These are phyloP conservation scores for Dioctria rufipes DNA, from an alignment of 2,888 invertebrate genomes.

Conservation along the genomic window DNA sequence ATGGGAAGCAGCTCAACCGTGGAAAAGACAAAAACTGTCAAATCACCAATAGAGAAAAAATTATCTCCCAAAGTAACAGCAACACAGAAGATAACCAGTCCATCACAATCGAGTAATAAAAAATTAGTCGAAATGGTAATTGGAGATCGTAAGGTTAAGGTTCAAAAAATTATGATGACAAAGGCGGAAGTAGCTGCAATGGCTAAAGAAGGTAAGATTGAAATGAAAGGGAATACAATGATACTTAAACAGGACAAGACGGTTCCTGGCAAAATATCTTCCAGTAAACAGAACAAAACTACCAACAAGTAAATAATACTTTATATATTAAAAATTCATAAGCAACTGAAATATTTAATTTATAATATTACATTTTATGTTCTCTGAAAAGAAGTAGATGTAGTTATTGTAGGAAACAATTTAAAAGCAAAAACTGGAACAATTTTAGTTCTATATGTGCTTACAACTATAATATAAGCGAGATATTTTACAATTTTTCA, in stretches of 20 bases:
- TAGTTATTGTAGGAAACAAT: too few relatives aligned
- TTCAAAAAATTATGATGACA: conserved; percentile 79
- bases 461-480: too few relatives aligned
- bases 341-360: too few relatives aligned
- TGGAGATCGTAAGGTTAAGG: conserved; percentile 77
- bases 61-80: neutral
- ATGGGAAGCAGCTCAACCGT: neutral
- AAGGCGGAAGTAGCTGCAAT: conserved; percentile 79
- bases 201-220: conserved; percentile 78
- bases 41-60: neutral
- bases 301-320: conserved; percentile 4
- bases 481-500: too few relatives aligned
- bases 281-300: neutral
- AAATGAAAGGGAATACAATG: conserved; percentile 73
- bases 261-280: neutral
- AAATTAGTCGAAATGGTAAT: conserved; percentile 72
- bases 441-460: too few relatives aligned
- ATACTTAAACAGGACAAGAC: conserved; percentile 61
- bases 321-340: neutral
- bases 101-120: conserved; percentile 31
- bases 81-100: neutral
- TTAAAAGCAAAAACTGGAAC: too few relatives aligned
- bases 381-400: too few relatives aligned
- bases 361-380: too few relatives aligned
- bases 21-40: neutral